Evolutionary conservation across 2,888 invertebrate genomes (phyloP), one percentile per base, ranked within the genome.

Genomic region (Chymomyza procnemis): DNA sequence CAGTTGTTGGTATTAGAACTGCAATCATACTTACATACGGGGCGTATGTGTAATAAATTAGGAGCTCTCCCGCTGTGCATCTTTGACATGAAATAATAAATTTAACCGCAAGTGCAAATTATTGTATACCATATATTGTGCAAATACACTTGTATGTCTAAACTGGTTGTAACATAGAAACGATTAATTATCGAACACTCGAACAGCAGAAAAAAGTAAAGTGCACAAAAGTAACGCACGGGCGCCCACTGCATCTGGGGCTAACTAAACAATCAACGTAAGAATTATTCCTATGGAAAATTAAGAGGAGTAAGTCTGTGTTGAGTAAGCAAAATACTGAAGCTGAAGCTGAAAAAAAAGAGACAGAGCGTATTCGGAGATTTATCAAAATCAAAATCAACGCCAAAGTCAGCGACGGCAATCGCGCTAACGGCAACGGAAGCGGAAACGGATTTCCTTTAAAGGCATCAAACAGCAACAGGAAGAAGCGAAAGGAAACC

Each of bases 31-130:
- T 41, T n/a, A n/a, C n/a, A n/a, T n/a, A 41, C 48, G 72, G 74
- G 80, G 85, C 79, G 85, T 80, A 82, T 80, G 73, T 71, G 78
- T 72, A 75, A 76, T 69, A 21, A 54, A 21, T 41, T 41, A 41
- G 34, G 26, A 21, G 30, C 41, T 54, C 64, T 56, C 54, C 66
- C 56, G 59, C 57, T 67, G 30, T 34, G 56, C 34, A 26, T n/a
- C 1, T 26, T n/a, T 16, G 56, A 14, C 56, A n/a, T 26, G 30
- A 30, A 30, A 56, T 76, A 56, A 76, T 75, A 69, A 66, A 73
- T 61, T 48, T 12, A 76, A 69, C 56, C 55, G 54, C 73, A 69
- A 75, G 62, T 71, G 64, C 62, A 66, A 75, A 64, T 75, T 67
- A 61, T 48, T 64, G 54, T 62, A 46, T 57, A 66, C 19, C 9